Evolutionary conservation across 2,797 vertebrate species (phyloP).

Genomic region (Hafferia zeledoni): DNA sequence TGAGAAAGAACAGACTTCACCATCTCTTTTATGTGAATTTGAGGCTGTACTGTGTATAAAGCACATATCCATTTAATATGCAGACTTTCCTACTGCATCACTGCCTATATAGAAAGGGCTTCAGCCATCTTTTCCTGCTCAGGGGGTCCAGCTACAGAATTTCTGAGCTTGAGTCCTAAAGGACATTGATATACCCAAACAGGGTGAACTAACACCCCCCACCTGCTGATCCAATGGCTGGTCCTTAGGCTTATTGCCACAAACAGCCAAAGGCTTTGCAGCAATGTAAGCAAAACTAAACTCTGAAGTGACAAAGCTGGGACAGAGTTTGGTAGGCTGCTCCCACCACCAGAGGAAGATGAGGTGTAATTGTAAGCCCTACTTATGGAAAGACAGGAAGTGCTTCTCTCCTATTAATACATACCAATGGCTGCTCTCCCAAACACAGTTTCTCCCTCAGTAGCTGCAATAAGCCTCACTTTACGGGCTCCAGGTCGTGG

Average conservation of each 20-base stretch:
- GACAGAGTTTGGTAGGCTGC: background rate
- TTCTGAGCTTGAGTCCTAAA: background rate
- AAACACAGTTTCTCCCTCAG: background rate
- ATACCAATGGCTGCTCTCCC: background rate
- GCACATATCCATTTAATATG: background rate
- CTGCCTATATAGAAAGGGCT: background rate
- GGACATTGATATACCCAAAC: background rate
- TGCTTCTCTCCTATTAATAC: background rate
- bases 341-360: background rate
- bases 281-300: background rate
- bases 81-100: background rate
- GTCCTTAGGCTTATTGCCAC: background rate
- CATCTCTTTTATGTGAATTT: background rate
- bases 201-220: background rate
- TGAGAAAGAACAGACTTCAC: background rate
- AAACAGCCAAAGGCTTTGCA: background rate
- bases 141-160: background rate
- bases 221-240: background rate
- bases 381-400: background rate
- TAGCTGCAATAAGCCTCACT: background rate
- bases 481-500: accelerated
- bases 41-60: background rate
- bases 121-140: background rate
- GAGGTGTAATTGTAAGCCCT: background rate
- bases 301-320: background rate